Percentiles rank a stretch among this genome's conserved stretches.
phyloP scores from a whole-genome alignment of 35 echinoderm and acorn worm species.

The Amphiura filiformis region DNA sequence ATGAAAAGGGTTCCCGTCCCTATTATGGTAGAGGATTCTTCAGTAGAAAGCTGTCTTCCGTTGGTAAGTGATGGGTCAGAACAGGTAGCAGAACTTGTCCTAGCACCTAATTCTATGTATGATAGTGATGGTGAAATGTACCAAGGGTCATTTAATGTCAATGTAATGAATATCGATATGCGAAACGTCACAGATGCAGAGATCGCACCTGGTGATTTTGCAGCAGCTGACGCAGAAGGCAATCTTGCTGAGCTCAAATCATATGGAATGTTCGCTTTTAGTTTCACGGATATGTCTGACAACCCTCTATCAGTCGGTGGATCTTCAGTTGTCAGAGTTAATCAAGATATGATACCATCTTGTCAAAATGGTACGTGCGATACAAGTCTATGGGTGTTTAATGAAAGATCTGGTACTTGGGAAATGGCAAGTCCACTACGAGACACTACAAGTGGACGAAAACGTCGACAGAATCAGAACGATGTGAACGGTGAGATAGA shows the following conservation, averaged over 20 bases:
- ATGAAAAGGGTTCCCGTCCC: background rate
- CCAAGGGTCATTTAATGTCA: background rate
- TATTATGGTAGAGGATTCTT: background rate
- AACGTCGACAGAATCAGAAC: background rate
- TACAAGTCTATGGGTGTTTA: background rate
- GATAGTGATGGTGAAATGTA: background rate
- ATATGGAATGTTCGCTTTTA: background rate
- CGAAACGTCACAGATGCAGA: background rate
- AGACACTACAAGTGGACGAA: background rate
- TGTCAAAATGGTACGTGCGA: background rate
- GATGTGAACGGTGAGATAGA: background rate
- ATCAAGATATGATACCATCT: background rate
- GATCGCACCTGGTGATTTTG: background rate
- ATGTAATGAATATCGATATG: background rate
- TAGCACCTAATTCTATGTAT: background rate
- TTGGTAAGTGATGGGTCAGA: background rate
- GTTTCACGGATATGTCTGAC: background rate
- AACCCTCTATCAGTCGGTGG: background rate
- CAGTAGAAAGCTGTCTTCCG: background rate
- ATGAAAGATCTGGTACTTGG: background rate
- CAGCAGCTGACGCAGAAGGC: background rate
- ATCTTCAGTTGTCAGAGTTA: background rate
- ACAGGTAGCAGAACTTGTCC: background rate
- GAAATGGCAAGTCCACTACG: background rate
- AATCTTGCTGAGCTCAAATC: background rate